Base-by-base conservation (phyloP, 2,797 vertebrate species). In the Hippocampus kuda region DNA sequence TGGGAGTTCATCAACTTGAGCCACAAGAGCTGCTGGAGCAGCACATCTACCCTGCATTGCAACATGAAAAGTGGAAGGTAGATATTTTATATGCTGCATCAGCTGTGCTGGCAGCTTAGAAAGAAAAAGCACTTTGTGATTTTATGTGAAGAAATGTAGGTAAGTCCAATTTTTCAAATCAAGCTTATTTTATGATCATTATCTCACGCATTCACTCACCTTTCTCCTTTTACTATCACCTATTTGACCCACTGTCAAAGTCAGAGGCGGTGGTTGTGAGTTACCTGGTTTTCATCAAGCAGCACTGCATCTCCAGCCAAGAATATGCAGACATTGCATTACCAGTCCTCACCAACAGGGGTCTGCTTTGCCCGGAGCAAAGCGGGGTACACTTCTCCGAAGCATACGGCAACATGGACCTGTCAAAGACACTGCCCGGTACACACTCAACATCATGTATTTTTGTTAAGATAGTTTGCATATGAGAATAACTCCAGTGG, bases 201-300 rank as follows among this genome's bases (percentile, higher is more conserved):
- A 8, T n/a, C 48, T 7, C 9, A 41, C 34, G 18, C 22, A 9
- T 26, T 0, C 67, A 41, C 24, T 59, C 9, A 24, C 26, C 53
- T 65, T 1, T n/a, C 9, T 13, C 26, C 48, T 57, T 38, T n/a
- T 15, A 2, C 27, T 49, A 2, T 8, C 57, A 8, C 15, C 30
- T 24, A 0, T 67, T 1, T 27, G 49, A 30, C 0, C 20, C 41
- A 64, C 72, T 93, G 92, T 82, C 77, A 7, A 93, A 92, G 77
- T 68, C 89, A 0, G 67, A 86, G 42, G 49, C 77, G 0, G 88
- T 91, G 72, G 85, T 89, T 18, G 86, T 92, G 79, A 92, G 91
- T 74, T 93, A 93, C 80, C 69, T 92, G 77, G 85, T 91, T 70
- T 93, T 92, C 82, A 91, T 93, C 83, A 92, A 93, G 83, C 83